Base-by-base conservation (phyloP, 2,888 invertebrate genomes). In the Eupithecia centaureata region DNA sequence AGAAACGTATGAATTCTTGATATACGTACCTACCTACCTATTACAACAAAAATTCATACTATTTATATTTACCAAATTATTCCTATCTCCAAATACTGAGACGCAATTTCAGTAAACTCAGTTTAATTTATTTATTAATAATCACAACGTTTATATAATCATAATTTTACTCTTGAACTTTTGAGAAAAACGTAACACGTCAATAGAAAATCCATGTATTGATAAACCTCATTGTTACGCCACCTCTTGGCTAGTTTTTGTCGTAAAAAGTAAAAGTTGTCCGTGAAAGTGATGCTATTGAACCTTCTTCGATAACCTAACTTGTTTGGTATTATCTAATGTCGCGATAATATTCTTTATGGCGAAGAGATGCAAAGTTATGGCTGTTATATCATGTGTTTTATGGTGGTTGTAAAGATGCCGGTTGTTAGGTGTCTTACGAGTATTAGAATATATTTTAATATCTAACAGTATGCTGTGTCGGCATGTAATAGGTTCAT, bases 211-310 rank as follows among this genome's bases (percentile, higher is more conserved):
- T n/a, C 56, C 25, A 27, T 15, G 13, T 18, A 47, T 57, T 57
- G 57, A n/a, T 18, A 4, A 18, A 32, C 1, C 12, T 58, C 62
- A 69, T 62, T 69, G 65, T 70, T 66, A 63, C 59, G 61, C 27
- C 63, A 61, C 63, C 56, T 57, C 32, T 61, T 42, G 60, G 58
- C 56, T 38, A 52, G 65, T 66, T 63, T 70, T 70, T 70, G 51
- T 54, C 13, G 38, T 61, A 52, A 70, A 63, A 70, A 70, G 70
- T 66, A 70, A 70, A 70, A 70, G 70, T 64, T 38, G 38, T 52
- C 51, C 66, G 65, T 57, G 70, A 70, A 70, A 70, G 70, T 18
- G 52, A 69, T 58, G 70, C 60, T 69, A 70, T 64, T 70, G 70
- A 70, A 70, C 70, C 47, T 47, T 10, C 18, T 66, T 70, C 66